phyloP scores from a whole-genome alignment of 2,797 vertebrate species.

The Microctenopoma stevenorrisi region DNA sequence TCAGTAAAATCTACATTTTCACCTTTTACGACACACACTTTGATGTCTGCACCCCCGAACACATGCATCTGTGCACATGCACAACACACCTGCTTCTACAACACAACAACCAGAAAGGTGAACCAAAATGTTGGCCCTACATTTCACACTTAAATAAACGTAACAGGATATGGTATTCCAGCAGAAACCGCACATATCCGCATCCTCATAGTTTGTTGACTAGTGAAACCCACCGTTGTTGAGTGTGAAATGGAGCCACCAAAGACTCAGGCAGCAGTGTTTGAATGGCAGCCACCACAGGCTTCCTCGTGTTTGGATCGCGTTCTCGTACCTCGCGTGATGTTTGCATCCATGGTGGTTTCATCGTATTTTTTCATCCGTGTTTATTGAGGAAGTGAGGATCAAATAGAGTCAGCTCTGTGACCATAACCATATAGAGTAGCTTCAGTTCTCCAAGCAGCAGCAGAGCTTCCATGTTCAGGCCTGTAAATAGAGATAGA shows the following conservation, averaged over 20 bases:
- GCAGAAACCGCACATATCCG: background rate
- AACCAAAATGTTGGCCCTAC: background rate
- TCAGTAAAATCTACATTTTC: conserved; percentile 63
- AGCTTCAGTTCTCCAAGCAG: conserved; percentile 7
- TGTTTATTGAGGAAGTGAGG: conserved; percentile 49
- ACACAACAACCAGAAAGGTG: conserved; percentile 7
- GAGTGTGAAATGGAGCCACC: background rate
- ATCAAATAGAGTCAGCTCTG: background rate
- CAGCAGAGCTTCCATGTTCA: conserved; percentile 5
- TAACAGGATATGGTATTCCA: background rate
- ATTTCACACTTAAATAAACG: background rate
- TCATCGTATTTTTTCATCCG: conserved; percentile 34
- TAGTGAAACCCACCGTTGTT: background rate
- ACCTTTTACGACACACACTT: conserved; percentile 46
- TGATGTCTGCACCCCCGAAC: conserved; percentile 38
- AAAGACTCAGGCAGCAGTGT: background rate
- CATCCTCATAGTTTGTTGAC: background rate
- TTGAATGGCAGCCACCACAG: background rate
- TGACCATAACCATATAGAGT: background rate
- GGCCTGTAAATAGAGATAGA: background rate
- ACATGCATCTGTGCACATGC: conserved; percentile 7
- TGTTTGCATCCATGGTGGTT: conserved; percentile 55
- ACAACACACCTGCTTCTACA: conserved; percentile 39
- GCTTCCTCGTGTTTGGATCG: background rate
- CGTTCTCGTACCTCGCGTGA: conserved; percentile 6